Percentiles rank a stretch among this genome's conserved stretches.
Evolutionary conservation across 2,888 invertebrate species (phyloP).

Genomic region (Scaptomyza tumidula): DNA sequence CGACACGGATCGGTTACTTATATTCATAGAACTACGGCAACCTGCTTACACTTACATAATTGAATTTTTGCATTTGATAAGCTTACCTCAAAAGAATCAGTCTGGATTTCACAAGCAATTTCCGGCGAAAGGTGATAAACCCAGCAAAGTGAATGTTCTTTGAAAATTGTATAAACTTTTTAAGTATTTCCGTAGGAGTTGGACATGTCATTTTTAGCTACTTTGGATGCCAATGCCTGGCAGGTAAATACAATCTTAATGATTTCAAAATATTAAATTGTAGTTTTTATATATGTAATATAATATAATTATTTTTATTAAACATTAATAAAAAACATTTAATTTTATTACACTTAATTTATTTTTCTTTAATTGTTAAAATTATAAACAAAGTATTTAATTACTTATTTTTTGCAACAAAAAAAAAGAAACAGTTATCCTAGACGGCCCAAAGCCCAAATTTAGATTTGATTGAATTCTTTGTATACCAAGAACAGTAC

Average conservation of each 20-base stretch:
- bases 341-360: no score
- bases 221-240: slow-evolving; percentile 86
- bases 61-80: slow-evolving; percentile 46
- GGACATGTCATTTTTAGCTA: slow-evolving; percentile 86
- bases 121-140: slow-evolving; percentile 79
- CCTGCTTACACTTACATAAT: slow-evolving; percentile 63
- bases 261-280: neutral
- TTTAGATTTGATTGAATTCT: no score
- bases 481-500: no score
- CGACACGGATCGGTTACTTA: slow-evolving; percentile 38
- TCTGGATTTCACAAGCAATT: slow-evolving; percentile 84
- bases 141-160: slow-evolving; percentile 30
- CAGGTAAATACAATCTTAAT: slow-evolving; percentile 83
- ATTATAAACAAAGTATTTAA: no score
- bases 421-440: no score
- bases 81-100: slow-evolving; percentile 63
- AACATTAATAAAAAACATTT: no score
- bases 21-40: slow-evolving; percentile 15
- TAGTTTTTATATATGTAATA: neutral
- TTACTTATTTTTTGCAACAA: no score
- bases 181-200: slow-evolving; percentile 81
- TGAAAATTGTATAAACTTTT: slow-evolving; percentile 65
- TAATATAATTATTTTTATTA: no score
- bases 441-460: no score
- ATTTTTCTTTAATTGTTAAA: no score